Base-by-base conservation (phyloP, 1,140 invertebrate genomes). In the Trialeurodes vaporariorum region DNA sequence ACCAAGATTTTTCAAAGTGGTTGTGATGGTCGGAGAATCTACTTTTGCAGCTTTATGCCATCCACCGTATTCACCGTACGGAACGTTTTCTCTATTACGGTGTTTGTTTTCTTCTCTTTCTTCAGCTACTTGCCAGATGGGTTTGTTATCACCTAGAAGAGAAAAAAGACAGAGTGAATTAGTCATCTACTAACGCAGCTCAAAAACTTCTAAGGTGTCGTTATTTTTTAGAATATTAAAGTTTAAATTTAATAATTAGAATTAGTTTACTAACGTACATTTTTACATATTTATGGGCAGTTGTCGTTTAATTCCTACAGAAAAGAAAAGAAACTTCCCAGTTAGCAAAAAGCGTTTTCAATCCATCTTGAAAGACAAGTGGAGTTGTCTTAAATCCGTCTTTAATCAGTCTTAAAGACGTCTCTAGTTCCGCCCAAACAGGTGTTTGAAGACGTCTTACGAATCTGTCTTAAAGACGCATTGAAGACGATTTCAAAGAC, bases 11-110 rank as follows among this genome's bases (percentile, higher is more conserved):
- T 94, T 98, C 64, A 98, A 79, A 0, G 96, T 98, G 2, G 95
- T 98, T 17, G 94, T 97, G 5, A 98, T 94, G 1, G 96, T 98
- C 0, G 95, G 95, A 27, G 93, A 96, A 77, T 98, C 95, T 61
- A 98, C 94, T 83, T 98, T 98, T n/a, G 94, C 93, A 34, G 95
- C 93, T 81, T 98, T 98, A 75, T 98, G 94, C 95, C 95, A 98
- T 1, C 93, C 93, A 24, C 94, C 94, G 75, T 97, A 97, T 75
- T 98, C 95, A 9, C 91, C 91, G 73, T 94, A 95, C 0, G 93
- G 91, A 24, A 87, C 88, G 72, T 92, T 92, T 73, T 96, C 94
- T 75, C 92, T 90, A 76, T 93, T 92, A 75, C 92, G 87, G 72
- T 90, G 90, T 79, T 96, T 96, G 77, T 94, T 94, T 75, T 96